phyloP scores from a whole-genome alignment of 2,797 vertebrate species.

The Tamandua tetradactyla region DNA sequence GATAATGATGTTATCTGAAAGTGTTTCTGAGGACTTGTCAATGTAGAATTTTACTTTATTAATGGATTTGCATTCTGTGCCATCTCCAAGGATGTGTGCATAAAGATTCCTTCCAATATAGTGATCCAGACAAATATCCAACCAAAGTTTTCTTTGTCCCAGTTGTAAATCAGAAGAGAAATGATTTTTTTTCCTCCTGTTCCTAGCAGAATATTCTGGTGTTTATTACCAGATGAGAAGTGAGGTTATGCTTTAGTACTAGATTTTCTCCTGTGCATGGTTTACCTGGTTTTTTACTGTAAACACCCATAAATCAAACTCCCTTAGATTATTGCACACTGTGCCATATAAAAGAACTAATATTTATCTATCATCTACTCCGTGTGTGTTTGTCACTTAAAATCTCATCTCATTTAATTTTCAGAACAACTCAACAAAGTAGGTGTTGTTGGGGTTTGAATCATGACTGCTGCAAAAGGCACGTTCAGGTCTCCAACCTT shows the following conservation, averaged over 20 bases:
- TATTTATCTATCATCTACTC: not conserved
- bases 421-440: not conserved
- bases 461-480: too few species aligned
- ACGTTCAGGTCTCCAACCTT: too few species aligned
- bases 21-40: not conserved
- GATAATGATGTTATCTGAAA: not conserved
- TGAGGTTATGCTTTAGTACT: not conserved
- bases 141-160: not conserved
- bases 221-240: not conserved
- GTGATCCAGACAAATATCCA: not conserved
- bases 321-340: not conserved
- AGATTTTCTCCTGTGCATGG: not conserved
- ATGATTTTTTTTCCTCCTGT: not conserved
- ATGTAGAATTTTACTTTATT: not conserved
- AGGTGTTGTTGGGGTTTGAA: too few species aligned
- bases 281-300: not conserved
- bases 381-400: not conserved
- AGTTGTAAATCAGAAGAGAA: not conserved
- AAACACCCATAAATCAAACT: not conserved
- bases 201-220: not conserved
- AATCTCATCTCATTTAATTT: not conserved
- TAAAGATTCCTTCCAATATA: not conserved
- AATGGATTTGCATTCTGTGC: not conserved
- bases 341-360: not conserved
- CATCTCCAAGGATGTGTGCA: not conserved